A percentile compares a stretch with the other conserved stretches of the same genome.
Evolutionary conservation across 2,888 invertebrate species (phyloP).

Genomic region (Diachrysia chrysitis): DNA sequence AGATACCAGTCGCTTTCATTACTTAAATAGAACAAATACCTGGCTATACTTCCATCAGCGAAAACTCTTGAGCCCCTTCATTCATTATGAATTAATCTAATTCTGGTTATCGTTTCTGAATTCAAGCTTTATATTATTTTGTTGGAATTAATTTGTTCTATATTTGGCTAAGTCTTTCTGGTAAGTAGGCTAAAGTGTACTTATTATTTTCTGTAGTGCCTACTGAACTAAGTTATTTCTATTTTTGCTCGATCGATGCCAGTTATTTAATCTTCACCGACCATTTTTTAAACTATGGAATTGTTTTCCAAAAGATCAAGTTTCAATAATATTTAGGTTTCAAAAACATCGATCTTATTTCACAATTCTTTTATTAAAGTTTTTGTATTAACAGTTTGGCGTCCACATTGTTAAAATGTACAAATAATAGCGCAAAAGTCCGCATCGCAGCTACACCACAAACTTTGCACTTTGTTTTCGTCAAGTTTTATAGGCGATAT

Average conservation of each 20-base stretch:
- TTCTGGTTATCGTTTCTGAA: constrained; percentile 28
- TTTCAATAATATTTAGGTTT: not conserved
- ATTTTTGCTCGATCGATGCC: too few relatives aligned
- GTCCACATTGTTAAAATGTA: not conserved
- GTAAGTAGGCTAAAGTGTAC: not conserved
- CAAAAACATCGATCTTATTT: not conserved
- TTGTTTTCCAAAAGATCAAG: not conserved
- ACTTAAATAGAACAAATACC: constrained; percentile 59
- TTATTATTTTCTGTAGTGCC: not conserved
- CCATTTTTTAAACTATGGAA: too few relatives aligned
- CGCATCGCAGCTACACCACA: constrained; percentile 16
- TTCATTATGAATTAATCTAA: constrained; percentile 33
- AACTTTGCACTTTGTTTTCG: constrained; percentile 44
- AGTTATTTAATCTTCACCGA: too few relatives aligned
- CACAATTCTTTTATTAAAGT: not conserved
- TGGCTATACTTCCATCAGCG: constrained; percentile 13
- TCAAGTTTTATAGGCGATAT: constrained; percentile 61
- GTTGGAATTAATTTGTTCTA: constrained; percentile 17
- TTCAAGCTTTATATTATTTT: constrained; percentile 26
- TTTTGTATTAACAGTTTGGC: not conserved
- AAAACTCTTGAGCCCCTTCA: constrained; percentile 28
- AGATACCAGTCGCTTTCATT: constrained; percentile 55
- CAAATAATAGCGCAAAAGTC: not conserved
- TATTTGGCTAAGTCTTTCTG: constrained; percentile 28
- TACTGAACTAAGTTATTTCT: too few relatives aligned